Conservation (phyloP, 2,888 invertebrate genomes). For the Galerucella calmariensis region DNA sequence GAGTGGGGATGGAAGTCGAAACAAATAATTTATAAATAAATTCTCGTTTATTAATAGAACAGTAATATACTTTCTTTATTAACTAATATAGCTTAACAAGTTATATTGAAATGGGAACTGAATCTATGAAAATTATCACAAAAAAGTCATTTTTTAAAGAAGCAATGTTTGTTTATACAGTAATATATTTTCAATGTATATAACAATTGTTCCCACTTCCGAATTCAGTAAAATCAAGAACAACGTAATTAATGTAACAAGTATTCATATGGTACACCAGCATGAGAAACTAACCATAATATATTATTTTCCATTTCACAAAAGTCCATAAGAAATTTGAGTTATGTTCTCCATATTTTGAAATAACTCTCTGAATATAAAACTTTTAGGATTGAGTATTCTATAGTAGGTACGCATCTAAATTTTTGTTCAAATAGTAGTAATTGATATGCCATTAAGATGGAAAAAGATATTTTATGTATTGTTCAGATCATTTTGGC, state of each 20-base stretch:
- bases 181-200: conserved; percentile 42
- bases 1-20: not conserved
- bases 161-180: conserved; percentile 39
- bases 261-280: conserved; percentile 17
- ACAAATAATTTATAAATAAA: conserved; percentile 49
- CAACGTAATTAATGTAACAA: conserved; percentile 32
- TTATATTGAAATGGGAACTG: conserved; percentile 47
- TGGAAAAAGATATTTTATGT: no score
- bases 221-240: conserved; percentile 37
- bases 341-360: no score
- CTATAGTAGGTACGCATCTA: no score
- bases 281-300: not conserved
- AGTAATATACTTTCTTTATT: conserved; percentile 56
- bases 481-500: no score
- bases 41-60: conserved; percentile 57
- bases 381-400: no score
- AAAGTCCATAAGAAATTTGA: no score
- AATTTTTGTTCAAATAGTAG: no score
- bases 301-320: not conserved
- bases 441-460: no score
- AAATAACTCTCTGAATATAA: no score
- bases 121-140: conserved; percentile 38
- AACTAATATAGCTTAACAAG: conserved; percentile 56
- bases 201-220: conserved; percentile 51
- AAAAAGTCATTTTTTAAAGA: conserved; percentile 35